These are phyloP conservation scores for Pionites leucogaster DNA, from an alignment of 2,113 vertebrate genomes.

Conservation along the genomic window DNA sequence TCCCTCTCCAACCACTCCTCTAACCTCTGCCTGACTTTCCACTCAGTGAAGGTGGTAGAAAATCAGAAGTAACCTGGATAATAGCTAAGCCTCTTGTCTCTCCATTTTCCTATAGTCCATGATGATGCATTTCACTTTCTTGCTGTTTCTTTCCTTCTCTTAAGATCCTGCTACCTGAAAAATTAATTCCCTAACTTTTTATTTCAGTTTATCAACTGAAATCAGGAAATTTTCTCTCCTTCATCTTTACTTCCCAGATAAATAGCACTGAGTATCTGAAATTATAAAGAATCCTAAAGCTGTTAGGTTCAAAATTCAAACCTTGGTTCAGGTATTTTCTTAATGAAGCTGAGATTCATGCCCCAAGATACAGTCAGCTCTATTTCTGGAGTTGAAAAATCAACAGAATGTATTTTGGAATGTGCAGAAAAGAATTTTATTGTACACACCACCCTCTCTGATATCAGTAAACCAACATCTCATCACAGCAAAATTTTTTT, in stretches of 20 bases:
- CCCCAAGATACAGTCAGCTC: not conserved
- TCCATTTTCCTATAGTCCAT: not conserved
- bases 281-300: not conserved
- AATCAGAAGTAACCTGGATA: not conserved
- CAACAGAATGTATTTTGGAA: not conserved
- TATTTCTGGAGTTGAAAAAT: not conserved
- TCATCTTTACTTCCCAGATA: not conserved
- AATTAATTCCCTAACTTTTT: not conserved
- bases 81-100: not conserved
- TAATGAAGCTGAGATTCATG: not conserved
- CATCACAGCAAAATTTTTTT: not conserved
- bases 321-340: not conserved
- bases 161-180: not conserved
- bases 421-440: not conserved
- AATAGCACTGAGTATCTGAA: not conserved
- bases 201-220: not conserved
- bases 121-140: not conserved
- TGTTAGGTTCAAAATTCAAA: not conserved
- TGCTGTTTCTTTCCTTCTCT: not conserved
- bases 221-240: not conserved
- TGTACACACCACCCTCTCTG: not conserved
- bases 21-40: not conserved
- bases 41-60: not conserved
- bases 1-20: not conserved
- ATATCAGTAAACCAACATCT: not conserved